A percentile compares a stretch with the other conserved stretches of the same genome.
These are phyloP conservation scores for Prosopocoilus inquinatus DNA, from an alignment of 2,888 invertebrate genomes.

Conservation along the genomic window DNA sequence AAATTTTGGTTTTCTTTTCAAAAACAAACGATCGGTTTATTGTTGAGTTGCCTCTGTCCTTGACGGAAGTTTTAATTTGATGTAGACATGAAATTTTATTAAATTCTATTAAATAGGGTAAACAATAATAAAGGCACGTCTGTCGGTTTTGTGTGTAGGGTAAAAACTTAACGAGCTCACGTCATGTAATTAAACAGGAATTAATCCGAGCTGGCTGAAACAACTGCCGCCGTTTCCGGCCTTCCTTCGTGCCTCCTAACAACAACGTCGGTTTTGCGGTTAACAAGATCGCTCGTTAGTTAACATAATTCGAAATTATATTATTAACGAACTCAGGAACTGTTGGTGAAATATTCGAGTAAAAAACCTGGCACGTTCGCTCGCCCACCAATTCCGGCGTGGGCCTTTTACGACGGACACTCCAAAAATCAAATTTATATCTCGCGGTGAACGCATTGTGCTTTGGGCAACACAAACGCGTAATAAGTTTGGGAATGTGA, in stretches of 20 bases:
- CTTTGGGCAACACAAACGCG: slow-evolving; percentile 12
- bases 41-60: too few relatives aligned
- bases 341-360: not conserved
- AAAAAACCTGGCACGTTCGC: not conserved
- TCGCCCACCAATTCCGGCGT: slow-evolving; percentile 13
- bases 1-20: too few relatives aligned
- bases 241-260: slow-evolving; percentile 16
- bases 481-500: slow-evolving; percentile 12
- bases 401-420: slow-evolving; percentile 24
- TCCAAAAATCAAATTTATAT: slow-evolving; percentile 29
- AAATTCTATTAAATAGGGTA: too few relatives aligned
- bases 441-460: slow-evolving; percentile 18
- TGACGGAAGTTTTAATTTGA: too few relatives aligned
- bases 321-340: not conserved
- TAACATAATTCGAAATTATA: slow-evolving; percentile 1
- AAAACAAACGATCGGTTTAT: too few relatives aligned
- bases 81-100: too few relatives aligned
- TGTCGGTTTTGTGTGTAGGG: slow-evolving; percentile 8
- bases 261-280: slow-evolving; percentile 9
- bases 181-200: slow-evolving; percentile 32
- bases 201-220: slow-evolving; percentile 26
- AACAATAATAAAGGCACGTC: not conserved
- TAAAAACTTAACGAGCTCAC: slow-evolving; percentile 24
- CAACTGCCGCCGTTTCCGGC: slow-evolving; percentile 29
- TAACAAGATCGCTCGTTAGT: slow-evolving; percentile 3